phyloP scores from a whole-genome alignment of 1,140 invertebrate species.

The Periplaneta americana region DNA sequence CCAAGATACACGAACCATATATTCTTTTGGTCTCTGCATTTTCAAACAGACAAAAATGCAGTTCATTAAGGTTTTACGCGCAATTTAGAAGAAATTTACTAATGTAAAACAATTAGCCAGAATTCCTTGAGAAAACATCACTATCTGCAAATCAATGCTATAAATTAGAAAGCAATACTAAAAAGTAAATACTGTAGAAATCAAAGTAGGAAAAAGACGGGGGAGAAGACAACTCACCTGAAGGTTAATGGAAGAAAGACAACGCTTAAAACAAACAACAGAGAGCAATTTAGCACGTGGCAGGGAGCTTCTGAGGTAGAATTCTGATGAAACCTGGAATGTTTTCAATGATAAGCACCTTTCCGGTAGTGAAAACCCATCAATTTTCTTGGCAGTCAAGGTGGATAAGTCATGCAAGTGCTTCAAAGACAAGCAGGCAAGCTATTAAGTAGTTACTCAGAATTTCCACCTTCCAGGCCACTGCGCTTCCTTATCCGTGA shows the following conservation, averaged over 20 bases:
- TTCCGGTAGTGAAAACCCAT: not conserved
- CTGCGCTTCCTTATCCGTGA: constrained; percentile 83
- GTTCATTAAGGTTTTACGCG: too few species aligned
- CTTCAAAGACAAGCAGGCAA: not conserved
- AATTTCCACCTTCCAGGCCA: constrained; percentile 41
- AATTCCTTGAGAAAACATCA: too few species aligned
- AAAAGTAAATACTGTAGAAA: not conserved
- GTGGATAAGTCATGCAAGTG: not conserved
- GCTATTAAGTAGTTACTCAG: not conserved
- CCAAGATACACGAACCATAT: too few species aligned
- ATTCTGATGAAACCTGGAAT: too few species aligned
- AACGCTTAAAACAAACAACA: not conserved
- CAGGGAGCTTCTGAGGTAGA: not conserved
- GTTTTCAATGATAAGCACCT: not conserved
- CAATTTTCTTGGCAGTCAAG: not conserved
- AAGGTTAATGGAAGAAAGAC: not conserved
- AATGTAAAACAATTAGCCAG: too few species aligned
- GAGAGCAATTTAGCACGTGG: not conserved
- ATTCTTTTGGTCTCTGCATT: too few species aligned
- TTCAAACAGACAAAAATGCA: too few species aligned
- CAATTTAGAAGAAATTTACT: too few species aligned
- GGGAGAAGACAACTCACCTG: not conserved
- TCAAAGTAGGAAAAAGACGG: not conserved
- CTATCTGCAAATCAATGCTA: too few species aligned
- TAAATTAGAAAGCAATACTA: too few species aligned